Evolutionary conservation across 2,888 invertebrate species (phyloP), one percentile per base, ranked within the genome.

Genomic region (Callinectes sapidus): DNA sequence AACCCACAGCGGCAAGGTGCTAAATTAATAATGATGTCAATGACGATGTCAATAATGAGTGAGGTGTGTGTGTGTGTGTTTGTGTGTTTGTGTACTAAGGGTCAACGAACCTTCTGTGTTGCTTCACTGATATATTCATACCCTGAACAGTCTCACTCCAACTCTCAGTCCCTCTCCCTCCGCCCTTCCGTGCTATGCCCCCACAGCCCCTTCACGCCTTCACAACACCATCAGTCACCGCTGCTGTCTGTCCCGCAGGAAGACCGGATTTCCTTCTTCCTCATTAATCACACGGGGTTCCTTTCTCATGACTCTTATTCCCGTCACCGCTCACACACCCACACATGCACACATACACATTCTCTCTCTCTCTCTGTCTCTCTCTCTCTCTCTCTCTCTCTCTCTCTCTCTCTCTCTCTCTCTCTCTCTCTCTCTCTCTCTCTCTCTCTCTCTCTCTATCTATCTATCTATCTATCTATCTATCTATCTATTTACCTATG

Each of bases 371-470:
- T 71, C 87, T 87, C 87, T 48, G 23, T 48, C 48, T 42, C 48
- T 48, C 87, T 87, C 48, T 48, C 87, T 87, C 87, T 48, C 48
- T 48, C 87, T 87, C 87, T 48, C 23, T 23, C 35, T 87, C 87
- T n/a, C 28, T 48, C 35, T 87, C 39, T 87, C 39, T 42, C 35
- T 86, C 35, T 42, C 28, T 42, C 42, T 42, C 35, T 66, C n/a
- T 28, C 28, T n/a, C 89, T 55, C 28, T 61, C 28, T n/a, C 48
- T 61, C 55, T 16, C 54, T 32, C 28, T 90, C 42, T 77, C 55
- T 77, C 81, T 54, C n/a, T 77, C 35, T 32, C 48, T 90, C 39
- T 48, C 42, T n/a, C 35, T n/a, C 14, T n/a, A 1, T 35, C n/a
- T 18, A 2, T 18, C 61, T 5, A 61, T 18, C 18, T 6, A 23